These are phyloP conservation scores for Rhadinocentrus ornatus DNA, from an alignment of 2,797 vertebrate genomes.

Conservation along the genomic window DNA sequence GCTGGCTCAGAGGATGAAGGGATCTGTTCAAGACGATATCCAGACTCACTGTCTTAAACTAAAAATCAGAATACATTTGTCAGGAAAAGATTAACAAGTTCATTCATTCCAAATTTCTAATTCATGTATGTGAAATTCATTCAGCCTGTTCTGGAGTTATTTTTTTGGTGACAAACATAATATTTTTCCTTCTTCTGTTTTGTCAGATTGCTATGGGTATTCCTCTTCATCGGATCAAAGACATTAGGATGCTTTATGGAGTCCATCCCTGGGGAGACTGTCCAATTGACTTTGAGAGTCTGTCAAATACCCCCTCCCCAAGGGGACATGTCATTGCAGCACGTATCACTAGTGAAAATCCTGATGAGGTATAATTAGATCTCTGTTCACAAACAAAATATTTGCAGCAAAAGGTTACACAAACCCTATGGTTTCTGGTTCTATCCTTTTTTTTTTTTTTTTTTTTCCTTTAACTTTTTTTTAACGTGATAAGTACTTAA, in stretches of 20 bases:
- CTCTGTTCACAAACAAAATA: background rate
- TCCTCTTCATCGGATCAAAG: slow-evolving; percentile 92
- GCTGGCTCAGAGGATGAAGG: slow-evolving; percentile 1
- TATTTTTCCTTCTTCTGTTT: background rate
- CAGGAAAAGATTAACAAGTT: background rate
- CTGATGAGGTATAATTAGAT: slow-evolving; percentile 90
- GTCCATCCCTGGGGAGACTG: slow-evolving; percentile 92
- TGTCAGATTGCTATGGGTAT: slow-evolving; percentile 94
- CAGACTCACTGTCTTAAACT: background rate
- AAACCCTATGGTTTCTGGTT: background rate
- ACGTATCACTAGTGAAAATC: slow-evolving; percentile 99
- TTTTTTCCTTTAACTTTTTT: background rate
- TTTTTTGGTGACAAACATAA: background rate
- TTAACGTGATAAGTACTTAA: slow-evolving; percentile 1
- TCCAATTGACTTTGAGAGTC: slow-evolving; percentile 93
- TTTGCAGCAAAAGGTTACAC: background rate
- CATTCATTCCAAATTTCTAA: background rate
- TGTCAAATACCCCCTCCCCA: slow-evolving; percentile 89
- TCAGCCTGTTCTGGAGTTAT: background rate
- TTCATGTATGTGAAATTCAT: background rate
- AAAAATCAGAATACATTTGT: too few relatives aligned
- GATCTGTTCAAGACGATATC: background rate
- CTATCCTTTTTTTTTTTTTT: background rate
- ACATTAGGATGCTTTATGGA: slow-evolving; percentile 84
- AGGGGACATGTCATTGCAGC: slow-evolving; percentile 97